These are phyloP conservation scores for Kryptolebias ocellatus DNA, from an alignment of 2,797 vertebrate genomes.

Conservation along the genomic window DNA sequence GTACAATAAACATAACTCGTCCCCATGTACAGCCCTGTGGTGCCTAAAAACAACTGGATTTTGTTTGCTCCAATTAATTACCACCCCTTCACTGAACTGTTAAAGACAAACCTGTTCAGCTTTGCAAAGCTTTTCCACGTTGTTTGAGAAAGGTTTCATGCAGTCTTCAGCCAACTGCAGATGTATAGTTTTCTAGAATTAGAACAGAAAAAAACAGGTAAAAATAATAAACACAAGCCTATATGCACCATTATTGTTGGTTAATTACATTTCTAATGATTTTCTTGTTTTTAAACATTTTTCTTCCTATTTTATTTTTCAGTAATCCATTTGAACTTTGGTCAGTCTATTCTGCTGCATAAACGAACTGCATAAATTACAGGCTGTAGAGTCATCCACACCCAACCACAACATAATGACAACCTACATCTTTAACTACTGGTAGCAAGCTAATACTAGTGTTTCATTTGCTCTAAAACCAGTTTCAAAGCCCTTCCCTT, in stretches of 20 bases:
- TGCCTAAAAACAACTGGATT: background rate
- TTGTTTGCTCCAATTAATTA: background rate
- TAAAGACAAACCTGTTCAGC: constrained; percentile 88
- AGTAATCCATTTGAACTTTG: background rate
- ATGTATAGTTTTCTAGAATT: constrained; percentile 90
- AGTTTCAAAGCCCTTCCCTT: no score
- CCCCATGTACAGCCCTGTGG: no score
- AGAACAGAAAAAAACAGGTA: constrained; percentile 10
- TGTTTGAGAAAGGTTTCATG: constrained; percentile 87
- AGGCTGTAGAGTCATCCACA: constrained; percentile 25
- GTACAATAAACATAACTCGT: no score
- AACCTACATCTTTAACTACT: background rate
- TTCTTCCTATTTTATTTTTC: background rate
- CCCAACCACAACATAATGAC: constrained; percentile 17
- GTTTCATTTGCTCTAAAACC: background rate
- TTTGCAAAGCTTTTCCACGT: constrained; percentile 95
- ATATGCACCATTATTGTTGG: background rate
- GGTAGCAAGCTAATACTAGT: background rate
- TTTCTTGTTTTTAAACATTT: background rate
- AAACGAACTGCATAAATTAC: constrained; percentile 10
- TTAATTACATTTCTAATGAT: background rate
- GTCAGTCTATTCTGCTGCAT: background rate
- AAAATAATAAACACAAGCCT: no score
- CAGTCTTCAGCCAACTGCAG: constrained; percentile 94
- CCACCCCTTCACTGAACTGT: background rate